Evolutionary conservation across 2,888 invertebrate genomes (phyloP).

Genomic region (Conops quadrifasciatus): DNA sequence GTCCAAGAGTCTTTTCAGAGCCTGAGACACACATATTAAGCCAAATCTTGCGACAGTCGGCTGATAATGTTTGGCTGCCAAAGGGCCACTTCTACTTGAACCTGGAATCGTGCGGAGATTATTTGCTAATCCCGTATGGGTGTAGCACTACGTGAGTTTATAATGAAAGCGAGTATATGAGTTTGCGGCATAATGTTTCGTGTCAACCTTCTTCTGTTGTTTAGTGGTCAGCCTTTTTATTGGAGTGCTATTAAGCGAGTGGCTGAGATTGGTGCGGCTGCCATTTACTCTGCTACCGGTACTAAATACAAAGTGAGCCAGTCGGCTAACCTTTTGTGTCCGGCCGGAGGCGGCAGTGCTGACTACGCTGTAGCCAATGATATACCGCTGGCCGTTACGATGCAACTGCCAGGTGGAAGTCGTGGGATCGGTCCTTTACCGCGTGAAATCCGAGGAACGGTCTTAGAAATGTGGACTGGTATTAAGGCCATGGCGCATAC

Average conservation of each 20-base stretch:
- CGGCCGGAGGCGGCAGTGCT: constrained; percentile 72
- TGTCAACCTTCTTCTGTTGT: constrained; percentile 45
- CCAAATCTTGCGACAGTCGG: constrained; percentile 67
- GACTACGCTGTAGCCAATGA: constrained; percentile 72
- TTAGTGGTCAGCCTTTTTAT: no score
- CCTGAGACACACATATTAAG: no score
- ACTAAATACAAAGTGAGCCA: constrained; percentile 64
- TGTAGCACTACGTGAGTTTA: constrained; percentile 67
- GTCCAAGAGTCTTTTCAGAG: constrained; percentile 72
- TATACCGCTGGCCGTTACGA: constrained; percentile 71
- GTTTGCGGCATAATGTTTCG: background rate
- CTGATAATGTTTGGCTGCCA: constrained; percentile 65
- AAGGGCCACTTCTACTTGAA: constrained; percentile 70
- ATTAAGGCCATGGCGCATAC: constrained; percentile 64
- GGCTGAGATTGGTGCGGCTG: constrained; percentile 59
- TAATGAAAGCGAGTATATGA: no score
- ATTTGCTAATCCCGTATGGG: constrained; percentile 72
- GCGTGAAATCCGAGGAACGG: constrained; percentile 70
- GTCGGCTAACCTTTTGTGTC: constrained; percentile 65
- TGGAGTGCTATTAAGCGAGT: constrained; percentile 62
- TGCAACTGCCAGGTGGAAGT: constrained; percentile 74
- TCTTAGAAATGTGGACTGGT: constrained; percentile 69
- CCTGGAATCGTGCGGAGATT: constrained; percentile 78
- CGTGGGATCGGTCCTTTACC: constrained; percentile 67
- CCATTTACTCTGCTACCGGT: constrained; percentile 60